Conservation (phyloP, 1,140 invertebrate species). For the Sminthurinus signatus region DNA sequence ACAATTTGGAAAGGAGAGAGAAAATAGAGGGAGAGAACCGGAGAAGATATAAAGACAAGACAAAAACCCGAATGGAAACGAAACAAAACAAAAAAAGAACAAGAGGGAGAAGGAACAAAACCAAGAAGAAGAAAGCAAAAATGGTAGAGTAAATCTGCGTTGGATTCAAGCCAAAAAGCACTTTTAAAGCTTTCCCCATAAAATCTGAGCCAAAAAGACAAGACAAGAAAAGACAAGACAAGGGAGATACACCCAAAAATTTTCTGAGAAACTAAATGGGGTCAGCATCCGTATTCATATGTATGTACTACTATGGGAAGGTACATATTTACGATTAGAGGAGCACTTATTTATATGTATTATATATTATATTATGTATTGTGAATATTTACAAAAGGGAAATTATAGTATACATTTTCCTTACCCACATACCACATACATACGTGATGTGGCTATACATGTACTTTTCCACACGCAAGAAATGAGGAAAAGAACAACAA, state of each 20-base stretch:
- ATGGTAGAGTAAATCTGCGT: conserved; percentile 26
- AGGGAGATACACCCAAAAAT: conserved; percentile 14
- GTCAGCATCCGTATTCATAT: no score
- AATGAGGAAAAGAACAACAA: no score
- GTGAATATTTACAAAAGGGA: conserved; percentile 4
- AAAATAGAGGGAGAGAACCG: conserved; percentile 2
- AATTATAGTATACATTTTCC: neutral
- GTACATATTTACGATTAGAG: no score
- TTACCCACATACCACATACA: no score
- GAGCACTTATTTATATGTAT: no score
- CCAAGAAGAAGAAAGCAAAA: conserved; percentile 9
- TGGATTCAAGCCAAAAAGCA: conserved; percentile 32
- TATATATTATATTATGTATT: no score
- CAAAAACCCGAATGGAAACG: conserved; percentile 15
- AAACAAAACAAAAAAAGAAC: conserved; percentile 5
- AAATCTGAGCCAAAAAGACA: conserved; percentile 31
- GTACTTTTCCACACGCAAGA: no score
- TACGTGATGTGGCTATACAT: no score
- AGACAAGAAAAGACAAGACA: conserved; percentile 21
- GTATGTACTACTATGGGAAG: no score
- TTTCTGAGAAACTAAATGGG: conserved; percentile 34
- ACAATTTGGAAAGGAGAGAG: neutral
- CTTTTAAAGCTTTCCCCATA: conserved; percentile 34
- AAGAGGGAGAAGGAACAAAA: conserved; percentile 3
- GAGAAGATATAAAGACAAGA: no score